A percentile compares a stretch with the other conserved stretches of the same genome.
Evolutionary conservation across 2,113 vertebrate species (phyloP).

Genomic region (Spea bombifrons): DNA sequence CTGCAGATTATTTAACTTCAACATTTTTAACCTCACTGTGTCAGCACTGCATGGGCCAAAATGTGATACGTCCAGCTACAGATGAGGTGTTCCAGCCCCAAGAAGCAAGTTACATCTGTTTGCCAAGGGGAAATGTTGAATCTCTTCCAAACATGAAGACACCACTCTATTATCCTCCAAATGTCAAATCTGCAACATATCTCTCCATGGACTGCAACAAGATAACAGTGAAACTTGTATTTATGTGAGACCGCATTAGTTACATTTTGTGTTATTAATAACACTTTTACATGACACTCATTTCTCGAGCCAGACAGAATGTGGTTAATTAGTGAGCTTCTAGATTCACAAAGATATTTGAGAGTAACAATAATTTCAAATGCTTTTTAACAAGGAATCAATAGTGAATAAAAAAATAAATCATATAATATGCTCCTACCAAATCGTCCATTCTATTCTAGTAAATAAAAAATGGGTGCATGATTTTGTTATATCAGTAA

Average conservation of each 20-base stretch:
- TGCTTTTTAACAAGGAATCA: too few relatives aligned
- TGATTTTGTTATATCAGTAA: too few relatives aligned
- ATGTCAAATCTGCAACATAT: conserved; percentile 42
- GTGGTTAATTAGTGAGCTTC: too few relatives aligned
- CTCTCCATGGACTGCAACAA: conserved; percentile 35
- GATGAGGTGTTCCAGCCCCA: conserved; percentile 43
- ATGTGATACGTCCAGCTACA: conserved; percentile 38
- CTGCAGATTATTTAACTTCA: conserved; percentile 48
- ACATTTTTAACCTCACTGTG: conserved; percentile 49
- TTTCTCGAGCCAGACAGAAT: too few relatives aligned
- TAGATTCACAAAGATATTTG: too few relatives aligned
- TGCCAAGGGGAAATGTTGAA: conserved; percentile 43
- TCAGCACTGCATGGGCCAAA: conserved; percentile 44
- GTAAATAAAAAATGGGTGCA: too few relatives aligned
- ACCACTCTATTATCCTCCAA: conserved; percentile 32
- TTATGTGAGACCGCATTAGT: neutral
- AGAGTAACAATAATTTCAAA: too few relatives aligned
- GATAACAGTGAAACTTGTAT: conserved; percentile 43
- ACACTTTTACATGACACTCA: too few relatives aligned
- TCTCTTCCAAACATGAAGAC: conserved; percentile 45
- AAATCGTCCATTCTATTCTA: too few relatives aligned
- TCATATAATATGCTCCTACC: too few relatives aligned
- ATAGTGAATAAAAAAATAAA: too few relatives aligned
- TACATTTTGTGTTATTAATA: too few relatives aligned
- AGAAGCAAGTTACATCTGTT: conserved; percentile 38